Percentiles rank a stretch among this genome's conserved stretches.
phyloP scores from a whole-genome alignment of 2,113 vertebrate genomes.

The Larimichthys crocea region DNA sequence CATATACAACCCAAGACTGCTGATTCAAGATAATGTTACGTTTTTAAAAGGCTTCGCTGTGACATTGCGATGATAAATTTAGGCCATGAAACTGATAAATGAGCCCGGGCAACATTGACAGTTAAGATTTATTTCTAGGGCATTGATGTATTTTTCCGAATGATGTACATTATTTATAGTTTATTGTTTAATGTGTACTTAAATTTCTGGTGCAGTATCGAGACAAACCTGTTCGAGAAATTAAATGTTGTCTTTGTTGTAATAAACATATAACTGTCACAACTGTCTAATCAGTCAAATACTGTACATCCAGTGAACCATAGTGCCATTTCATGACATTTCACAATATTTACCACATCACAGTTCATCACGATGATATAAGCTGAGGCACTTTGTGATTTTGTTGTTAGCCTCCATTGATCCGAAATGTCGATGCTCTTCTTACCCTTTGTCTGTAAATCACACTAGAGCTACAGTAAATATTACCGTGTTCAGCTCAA shows the following conservation, averaged over 20 bases:
- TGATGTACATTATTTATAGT: constrained; percentile 28
- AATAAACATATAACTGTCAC: constrained; percentile 14
- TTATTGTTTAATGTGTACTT: constrained; percentile 15
- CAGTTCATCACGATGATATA: constrained; percentile 45
- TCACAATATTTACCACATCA: constrained; percentile 41
- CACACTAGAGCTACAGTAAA: constrained; percentile 5
- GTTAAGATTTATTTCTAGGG: constrained; percentile 54
- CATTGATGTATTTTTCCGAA: constrained; percentile 39
- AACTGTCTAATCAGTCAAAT: not conserved
- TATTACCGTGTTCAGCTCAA: constrained; percentile 1
- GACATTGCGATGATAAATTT: constrained; percentile 50
- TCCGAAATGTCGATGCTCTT: not conserved
- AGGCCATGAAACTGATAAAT: constrained; percentile 50
- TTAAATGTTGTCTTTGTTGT: constrained; percentile 11
- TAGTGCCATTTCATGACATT: constrained; percentile 46
- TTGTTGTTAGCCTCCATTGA: constrained; percentile 29
- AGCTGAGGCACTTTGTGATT: constrained; percentile 2
- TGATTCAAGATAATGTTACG: constrained; percentile 71
- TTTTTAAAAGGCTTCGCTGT: constrained; percentile 53
- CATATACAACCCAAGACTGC: constrained; percentile 60
- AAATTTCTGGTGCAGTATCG: constrained; percentile 3
- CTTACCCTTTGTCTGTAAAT: constrained; percentile 19
- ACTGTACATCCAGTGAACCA: constrained; percentile 21
- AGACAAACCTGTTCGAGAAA: constrained; percentile 5
- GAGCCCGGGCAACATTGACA: constrained; percentile 17